Base-by-base conservation (phyloP, 2,888 invertebrate species). In the Eilema sororculum region DNA sequence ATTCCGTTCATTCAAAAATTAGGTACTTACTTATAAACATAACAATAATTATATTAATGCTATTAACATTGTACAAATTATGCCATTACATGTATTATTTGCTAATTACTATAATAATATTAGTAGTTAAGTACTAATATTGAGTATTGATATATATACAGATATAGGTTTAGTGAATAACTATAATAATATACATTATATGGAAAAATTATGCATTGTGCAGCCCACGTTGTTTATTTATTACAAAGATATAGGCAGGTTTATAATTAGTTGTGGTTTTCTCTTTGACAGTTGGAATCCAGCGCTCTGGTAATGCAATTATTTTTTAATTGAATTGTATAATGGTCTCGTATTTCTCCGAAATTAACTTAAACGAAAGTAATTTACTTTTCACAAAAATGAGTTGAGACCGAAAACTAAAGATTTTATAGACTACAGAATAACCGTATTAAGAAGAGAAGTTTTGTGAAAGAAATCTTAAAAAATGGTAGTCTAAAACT, bases 251-350 rank as follows among this genome's bases (percentile, higher is more conserved):
- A 52, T 52, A 52, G 9, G n/a, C 9, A n/a, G 9, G 52, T 52
- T 52, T 52, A 52, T 52, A 52, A 52, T 52, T 52, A 52, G 8
- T 52, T 52, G 52, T n/a, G 52, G 52, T 52, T 52, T 52, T 52
- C n/a, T 52, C 52, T 52, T 52, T n/a, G 52, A 52, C 52, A 52
- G 52, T n/a, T 52, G n/a, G 9, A n/a, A 52, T n/a, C n/a, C 52
- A 52, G 52, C 9, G 2, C n/a, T 52, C 52, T n/a, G 52, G 52
- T 52, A 52, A 52, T n/a, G 20, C 20, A 52, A 52, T 52, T 52
- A n/a, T 20, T 20, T 46, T 46, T 52, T 52, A n/a, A 52, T n/a
- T 52, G 20, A n/a, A 52, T 52, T 52, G n/a, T n/a, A n/a, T 52
- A 52, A 52, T 52, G 52, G 52, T n/a, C 2, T 52, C 8, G 9